Conservation (phyloP, 2,113 vertebrate species). For the Amphilophus citrinellus region DNA sequence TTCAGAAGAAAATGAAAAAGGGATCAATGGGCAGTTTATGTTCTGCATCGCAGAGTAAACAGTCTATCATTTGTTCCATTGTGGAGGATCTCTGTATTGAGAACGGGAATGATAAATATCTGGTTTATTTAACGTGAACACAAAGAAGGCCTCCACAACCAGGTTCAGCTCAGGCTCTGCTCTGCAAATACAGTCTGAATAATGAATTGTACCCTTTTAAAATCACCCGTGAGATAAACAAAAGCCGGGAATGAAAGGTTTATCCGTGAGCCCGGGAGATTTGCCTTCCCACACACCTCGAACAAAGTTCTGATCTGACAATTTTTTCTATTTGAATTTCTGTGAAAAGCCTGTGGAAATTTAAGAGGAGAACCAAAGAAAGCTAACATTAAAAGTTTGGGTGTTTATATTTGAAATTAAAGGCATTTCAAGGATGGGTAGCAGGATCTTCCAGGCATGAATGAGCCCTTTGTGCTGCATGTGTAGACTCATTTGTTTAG, state of each 20-base stretch:
- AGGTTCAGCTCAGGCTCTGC: conserved; percentile 29
- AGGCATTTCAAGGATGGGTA: conserved; percentile 61
- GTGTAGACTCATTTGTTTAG: conserved; percentile 68
- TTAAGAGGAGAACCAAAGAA: conserved; percentile 24
- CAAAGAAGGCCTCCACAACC: conserved; percentile 47
- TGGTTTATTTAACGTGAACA: conserved; percentile 61
- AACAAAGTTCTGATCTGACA: conserved; percentile 47
- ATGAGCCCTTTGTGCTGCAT: conserved; percentile 65
- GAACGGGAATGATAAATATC: conserved; percentile 41
- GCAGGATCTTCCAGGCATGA: conserved; percentile 56
- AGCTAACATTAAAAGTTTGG: conserved; percentile 59
- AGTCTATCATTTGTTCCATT: conserved; percentile 1
- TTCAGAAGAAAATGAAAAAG: background rate
- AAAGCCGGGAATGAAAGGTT: conserved; percentile 54
- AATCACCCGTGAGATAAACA: conserved; percentile 56
- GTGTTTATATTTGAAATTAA: conserved; percentile 66
- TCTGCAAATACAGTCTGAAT: conserved; percentile 58
- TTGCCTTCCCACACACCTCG: conserved; percentile 62
- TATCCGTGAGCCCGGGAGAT: conserved; percentile 57
- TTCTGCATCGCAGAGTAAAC: conserved; percentile 11
- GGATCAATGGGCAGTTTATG: conserved; percentile 10
- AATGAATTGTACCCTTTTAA: conserved; percentile 59
- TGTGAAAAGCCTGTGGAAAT: conserved; percentile 27
- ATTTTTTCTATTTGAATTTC: conserved; percentile 13
- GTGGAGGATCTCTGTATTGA: conserved; percentile 20